A percentile compares a stretch with the other conserved stretches of the same genome.
Conservation (phyloP, 2,113 vertebrate species). For the Vicugna pacos region DNA sequence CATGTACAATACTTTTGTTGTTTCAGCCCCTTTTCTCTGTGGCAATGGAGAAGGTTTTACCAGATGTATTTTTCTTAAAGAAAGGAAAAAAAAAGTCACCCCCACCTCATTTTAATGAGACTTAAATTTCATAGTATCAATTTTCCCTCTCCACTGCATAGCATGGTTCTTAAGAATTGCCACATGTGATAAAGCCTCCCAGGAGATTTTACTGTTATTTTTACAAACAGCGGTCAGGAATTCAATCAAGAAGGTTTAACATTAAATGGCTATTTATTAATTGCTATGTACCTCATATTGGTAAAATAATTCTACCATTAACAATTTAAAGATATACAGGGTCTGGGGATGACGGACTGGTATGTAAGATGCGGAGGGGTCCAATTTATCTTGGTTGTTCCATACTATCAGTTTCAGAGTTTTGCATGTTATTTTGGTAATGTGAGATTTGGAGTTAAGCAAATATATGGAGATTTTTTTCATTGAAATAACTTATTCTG, state of each 20-base stretch:
- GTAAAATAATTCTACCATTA: not conserved
- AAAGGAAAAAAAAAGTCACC: not conserved
- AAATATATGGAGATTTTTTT: not conserved
- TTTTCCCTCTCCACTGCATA: not conserved
- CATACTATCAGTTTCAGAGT: not conserved
- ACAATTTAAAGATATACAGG: not conserved
- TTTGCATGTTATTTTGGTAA: not conserved
- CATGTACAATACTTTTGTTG: not conserved
- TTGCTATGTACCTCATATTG: not conserved
- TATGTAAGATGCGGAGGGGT: not conserved
- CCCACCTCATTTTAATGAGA: not conserved
- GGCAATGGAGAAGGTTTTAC: not conserved
- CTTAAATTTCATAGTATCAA: not conserved
- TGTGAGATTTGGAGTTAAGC: not conserved
- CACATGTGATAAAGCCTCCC: not conserved
- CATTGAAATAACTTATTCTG: not conserved
- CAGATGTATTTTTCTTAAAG: not conserved
- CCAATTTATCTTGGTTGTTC: slow-evolving; percentile 6
- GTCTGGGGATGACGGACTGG: not conserved
- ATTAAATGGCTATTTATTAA: not conserved
- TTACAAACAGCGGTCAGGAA: not conserved
- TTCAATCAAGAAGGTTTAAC: not conserved
- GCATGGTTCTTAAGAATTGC: not conserved
- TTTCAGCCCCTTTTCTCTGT: not conserved
- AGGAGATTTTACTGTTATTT: slow-evolving; percentile 24